phyloP scores from a whole-genome alignment of 2,797 vertebrate genomes.

The Remorina albescens region DNA sequence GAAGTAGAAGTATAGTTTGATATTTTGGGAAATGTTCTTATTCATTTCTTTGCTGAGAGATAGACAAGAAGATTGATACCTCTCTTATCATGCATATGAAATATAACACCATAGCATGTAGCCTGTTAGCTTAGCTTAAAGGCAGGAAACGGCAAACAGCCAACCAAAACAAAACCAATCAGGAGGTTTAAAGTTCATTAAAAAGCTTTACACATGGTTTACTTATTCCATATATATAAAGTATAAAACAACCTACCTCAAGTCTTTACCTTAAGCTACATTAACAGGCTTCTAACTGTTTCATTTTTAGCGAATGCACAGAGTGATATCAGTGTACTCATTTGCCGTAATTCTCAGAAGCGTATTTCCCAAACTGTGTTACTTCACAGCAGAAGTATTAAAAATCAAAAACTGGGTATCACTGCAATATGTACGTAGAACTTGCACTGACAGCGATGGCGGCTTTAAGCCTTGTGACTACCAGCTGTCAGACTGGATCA shows the following conservation, averaged over 20 bases:
- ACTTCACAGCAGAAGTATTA: not conserved
- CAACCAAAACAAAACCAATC: not conserved
- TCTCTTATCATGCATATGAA: not conserved
- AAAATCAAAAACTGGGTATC: slow-evolving; percentile 1
- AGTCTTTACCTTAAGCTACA: not conserved
- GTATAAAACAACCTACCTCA: not conserved
- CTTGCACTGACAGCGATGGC: slow-evolving; percentile 10
- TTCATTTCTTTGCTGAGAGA: not conserved
- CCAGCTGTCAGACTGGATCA: slow-evolving; percentile 53
- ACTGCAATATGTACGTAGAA: not conserved
- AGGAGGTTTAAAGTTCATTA: not conserved
- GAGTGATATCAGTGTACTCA: not conserved
- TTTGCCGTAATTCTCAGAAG: too few species aligned
- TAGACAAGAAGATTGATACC: not conserved
- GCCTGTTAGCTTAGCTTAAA: slow-evolving; percentile 8
- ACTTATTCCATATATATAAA: not conserved
- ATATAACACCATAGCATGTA: not conserved
- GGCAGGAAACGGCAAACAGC: not conserved
- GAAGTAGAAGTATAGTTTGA: not conserved
- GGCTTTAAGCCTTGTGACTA: slow-evolving; percentile 22
- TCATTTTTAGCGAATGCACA: not conserved
- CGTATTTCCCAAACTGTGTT: not conserved
- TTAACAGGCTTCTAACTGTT: not conserved
- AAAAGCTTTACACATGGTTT: not conserved
- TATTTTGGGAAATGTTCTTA: not conserved